Evolutionary conservation across 2,888 invertebrate genomes (phyloP), one percentile per base, ranked within the genome.

Genomic region (Macrophya annulata): DNA sequence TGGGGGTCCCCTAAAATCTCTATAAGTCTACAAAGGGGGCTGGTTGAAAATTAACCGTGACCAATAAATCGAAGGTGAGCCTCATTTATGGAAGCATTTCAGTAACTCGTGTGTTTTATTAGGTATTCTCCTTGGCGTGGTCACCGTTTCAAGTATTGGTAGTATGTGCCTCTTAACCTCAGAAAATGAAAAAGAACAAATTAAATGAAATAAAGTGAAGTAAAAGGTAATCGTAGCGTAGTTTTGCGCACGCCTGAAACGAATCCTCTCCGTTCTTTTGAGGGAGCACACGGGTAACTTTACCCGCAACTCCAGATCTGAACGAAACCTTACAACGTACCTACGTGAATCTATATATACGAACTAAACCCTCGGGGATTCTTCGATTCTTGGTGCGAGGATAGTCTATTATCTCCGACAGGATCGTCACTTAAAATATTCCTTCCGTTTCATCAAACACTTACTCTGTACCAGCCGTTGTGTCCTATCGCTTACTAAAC

Each of bases 391-490:
- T 37, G 40, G 62, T 21, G 81, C 25, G 21, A 81, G 81, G 68
- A 83, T 68, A 71, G 51, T 62, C 21, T 15, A 31, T 25, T 68
- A 68, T 68, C 65, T 68, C 12, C 21, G 48, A 83, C 31, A 48
- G 51, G 71, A 83, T 83, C 83, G 83, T 83, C 83, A 51, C 83
- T 83, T 71, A 83, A 83, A 83, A 83, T 83, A 83, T 83, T 83
- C 83, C 65, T 83, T 83, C 48, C 83, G 68, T 83, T 81, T 83
- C 65, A 71, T 83, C 68, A 31, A 83, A 71, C 71, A 51, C 37
- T 68, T 65, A 71, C 65, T 68, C 83, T 17, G 77, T 55, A 77
- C 77, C 55, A 6, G 74, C 65, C 21, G 62, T 81, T n/a, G 76
- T 65, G 79, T 82, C 25, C 84, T 85, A 84, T 86, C 81, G 74